A percentile compares a stretch with the other conserved stretches of the same genome.
These are phyloP conservation scores for Latheticus oryzae DNA, from an alignment of 2,888 invertebrate species.

Conservation along the genomic window DNA sequence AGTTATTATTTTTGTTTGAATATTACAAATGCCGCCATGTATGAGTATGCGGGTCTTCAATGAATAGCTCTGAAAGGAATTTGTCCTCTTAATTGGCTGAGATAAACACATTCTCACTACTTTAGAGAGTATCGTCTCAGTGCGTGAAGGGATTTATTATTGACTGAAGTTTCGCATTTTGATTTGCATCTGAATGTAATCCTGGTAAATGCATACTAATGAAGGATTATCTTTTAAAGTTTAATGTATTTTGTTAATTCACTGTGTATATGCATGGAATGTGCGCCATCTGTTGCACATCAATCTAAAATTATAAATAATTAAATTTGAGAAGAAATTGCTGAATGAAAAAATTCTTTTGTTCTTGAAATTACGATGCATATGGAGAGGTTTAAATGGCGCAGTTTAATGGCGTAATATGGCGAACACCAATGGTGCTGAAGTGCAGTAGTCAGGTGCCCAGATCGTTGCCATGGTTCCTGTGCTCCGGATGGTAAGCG, in stretches of 20 bases:
- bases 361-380: too few relatives aligned
- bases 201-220: conserved; percentile 24
- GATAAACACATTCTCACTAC: too few relatives aligned
- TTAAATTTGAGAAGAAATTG: too few relatives aligned
- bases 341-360: too few relatives aligned
- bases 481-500: conserved; percentile 59
- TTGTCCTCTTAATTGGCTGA: too few relatives aligned
- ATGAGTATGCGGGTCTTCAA: conserved; percentile 28
- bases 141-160: too few relatives aligned
- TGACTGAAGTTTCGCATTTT: too few relatives aligned
- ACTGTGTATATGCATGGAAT: too few relatives aligned
- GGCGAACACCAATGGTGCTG: conserved; percentile 8
- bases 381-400: too few relatives aligned
- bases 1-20: conserved; percentile 30
- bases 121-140: too few relatives aligned
- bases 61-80: conserved; percentile 4
- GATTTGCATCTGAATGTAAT: conserved; percentile 21
- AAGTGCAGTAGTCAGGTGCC: conserved; percentile 47
- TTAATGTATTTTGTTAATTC: neutral
- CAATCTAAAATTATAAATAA: conserved; percentile 11
- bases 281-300: conserved; percentile 17
- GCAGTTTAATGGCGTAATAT: conserved; percentile 10
- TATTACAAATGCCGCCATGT: conserved; percentile 24
- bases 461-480: conserved; percentile 60
- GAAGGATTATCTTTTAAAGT: conserved; percentile 10